Evolutionary conservation across 2,113 vertebrate genomes (phyloP).

Genomic region (Acrocephalus kingi): DNA sequence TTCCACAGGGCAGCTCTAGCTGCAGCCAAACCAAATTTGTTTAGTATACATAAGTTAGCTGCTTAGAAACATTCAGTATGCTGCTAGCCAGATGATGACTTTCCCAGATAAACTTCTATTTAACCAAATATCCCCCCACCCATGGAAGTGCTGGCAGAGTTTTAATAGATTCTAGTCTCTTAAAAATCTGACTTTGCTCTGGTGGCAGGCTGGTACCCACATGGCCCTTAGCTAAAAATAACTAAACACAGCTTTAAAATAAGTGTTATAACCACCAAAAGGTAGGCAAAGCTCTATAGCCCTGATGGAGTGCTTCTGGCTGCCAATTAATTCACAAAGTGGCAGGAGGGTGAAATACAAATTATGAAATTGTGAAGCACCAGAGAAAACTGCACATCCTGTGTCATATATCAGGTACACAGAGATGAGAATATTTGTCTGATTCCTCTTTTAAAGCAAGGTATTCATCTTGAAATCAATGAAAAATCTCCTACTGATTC

Average conservation of each 20-base stretch:
- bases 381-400: constrained; percentile 46
- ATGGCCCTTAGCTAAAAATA: constrained; percentile 51
- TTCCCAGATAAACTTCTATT: constrained; percentile 81
- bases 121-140: constrained; percentile 73
- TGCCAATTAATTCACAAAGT: constrained; percentile 66
- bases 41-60: constrained; percentile 82
- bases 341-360: constrained; percentile 64
- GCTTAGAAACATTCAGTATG: constrained; percentile 76
- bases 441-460: background rate
- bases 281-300: constrained; percentile 54
- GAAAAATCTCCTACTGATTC: background rate
- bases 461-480: background rate
- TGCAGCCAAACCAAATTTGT: constrained; percentile 83
- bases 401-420: constrained; percentile 17
- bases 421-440: background rate
- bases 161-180: constrained; percentile 68
- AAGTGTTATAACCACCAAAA: constrained; percentile 54
- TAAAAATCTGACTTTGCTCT: constrained; percentile 66
- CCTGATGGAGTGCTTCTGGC: constrained; percentile 61
- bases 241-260: constrained; percentile 37
- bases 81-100: constrained; percentile 80
- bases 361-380: constrained; percentile 50
- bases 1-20: constrained; percentile 78
- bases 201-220: constrained; percentile 41
- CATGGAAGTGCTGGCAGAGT: constrained; percentile 64